Percentiles rank a stretch among this genome's conserved stretches.
phyloP scores from a whole-genome alignment of 2,113 vertebrate genomes.

The Apus apus region DNA sequence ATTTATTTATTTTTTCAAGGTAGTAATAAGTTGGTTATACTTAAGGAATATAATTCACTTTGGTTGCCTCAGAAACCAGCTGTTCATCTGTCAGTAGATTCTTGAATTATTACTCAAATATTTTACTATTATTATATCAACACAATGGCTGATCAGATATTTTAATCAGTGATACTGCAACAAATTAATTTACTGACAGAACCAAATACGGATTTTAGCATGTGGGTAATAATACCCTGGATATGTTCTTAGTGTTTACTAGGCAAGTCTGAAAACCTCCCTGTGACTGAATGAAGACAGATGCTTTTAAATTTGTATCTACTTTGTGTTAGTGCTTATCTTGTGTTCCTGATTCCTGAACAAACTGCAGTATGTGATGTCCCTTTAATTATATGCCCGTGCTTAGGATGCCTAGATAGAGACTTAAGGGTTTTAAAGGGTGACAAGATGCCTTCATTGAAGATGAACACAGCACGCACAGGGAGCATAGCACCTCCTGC shows the following conservation, averaged over 20 bases:
- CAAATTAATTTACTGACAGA: background rate
- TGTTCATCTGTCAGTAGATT: conserved; percentile 33
- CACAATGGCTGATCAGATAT: background rate
- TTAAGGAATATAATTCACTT: conserved; percentile 4
- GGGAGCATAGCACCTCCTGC: background rate
- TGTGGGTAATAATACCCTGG: background rate
- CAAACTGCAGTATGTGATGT: background rate
- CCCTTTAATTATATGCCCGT: background rate
- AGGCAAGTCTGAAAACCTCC: background rate
- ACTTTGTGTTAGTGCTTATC: background rate
- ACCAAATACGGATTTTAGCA: background rate
- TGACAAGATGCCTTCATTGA: background rate
- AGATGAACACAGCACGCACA: background rate
- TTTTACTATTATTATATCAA: conserved; percentile 16
- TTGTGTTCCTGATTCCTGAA: background rate
- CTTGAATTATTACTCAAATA: conserved; percentile 6
- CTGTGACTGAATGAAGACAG: background rate
- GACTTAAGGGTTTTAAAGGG: background rate
- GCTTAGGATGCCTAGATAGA: background rate
- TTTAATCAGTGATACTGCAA: background rate
- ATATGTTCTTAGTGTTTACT: background rate
- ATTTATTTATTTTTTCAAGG: background rate
- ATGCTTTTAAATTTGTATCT: background rate
- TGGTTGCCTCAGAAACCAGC: conserved; percentile 51
- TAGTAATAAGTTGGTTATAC: conserved; percentile 17